Evolutionary conservation across 2,113 vertebrate species (phyloP).

Genomic region (Cariama cristata): DNA sequence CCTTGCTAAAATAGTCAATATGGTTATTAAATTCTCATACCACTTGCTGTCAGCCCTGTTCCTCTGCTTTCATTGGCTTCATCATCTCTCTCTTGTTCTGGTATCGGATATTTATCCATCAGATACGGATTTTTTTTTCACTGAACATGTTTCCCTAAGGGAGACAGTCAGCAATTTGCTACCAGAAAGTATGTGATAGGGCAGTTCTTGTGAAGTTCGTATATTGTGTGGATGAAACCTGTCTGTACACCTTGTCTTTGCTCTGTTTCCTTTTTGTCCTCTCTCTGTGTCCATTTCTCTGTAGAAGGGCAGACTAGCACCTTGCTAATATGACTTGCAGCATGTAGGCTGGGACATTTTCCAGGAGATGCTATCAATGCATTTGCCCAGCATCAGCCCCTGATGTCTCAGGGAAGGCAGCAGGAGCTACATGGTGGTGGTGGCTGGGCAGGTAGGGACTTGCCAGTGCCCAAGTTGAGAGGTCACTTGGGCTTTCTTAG

Average conservation of each 20-base stretch:
- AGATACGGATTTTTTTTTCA: neutral
- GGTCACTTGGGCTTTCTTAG: neutral
- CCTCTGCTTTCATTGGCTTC: neutral
- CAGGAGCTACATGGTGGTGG: accelerated
- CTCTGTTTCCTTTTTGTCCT: neutral
- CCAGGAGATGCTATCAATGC: neutral
- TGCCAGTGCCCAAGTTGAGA: accelerated
- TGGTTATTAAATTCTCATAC: neutral
- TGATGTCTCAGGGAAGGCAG: neutral
- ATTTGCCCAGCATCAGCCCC: neutral
- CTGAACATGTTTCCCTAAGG: neutral
- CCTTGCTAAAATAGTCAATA: neutral
- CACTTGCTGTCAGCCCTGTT: neutral
- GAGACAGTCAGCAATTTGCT: neutral
- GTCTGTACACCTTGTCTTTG: neutral
- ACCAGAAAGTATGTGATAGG: neutral
- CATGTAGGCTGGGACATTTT: accelerated
- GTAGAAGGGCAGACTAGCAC: neutral
- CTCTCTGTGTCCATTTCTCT: neutral
- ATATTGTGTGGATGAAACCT: neutral
- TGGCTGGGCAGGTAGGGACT: neutral
- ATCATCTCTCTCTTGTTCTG: neutral
- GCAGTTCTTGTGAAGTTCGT: neutral
- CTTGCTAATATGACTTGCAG: neutral
- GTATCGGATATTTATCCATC: neutral